Evolutionary conservation across 2,797 vertebrate genomes (phyloP).

Genomic region (Buphagus erythrorhynchus): DNA sequence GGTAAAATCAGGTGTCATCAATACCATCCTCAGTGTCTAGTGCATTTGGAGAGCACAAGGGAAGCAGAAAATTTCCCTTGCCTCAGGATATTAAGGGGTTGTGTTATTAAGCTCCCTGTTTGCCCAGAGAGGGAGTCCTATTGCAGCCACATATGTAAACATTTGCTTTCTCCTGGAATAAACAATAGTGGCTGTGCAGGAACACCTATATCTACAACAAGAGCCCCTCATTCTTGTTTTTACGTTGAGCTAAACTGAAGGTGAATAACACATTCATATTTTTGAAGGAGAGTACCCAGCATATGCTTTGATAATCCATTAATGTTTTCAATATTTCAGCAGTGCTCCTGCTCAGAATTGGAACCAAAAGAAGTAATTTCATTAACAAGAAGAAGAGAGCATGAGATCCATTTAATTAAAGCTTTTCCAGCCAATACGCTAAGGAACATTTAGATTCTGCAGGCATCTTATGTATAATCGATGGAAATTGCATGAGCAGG

Average conservation of each 20-base stretch:
- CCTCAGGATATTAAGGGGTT: neutral
- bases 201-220: neutral
- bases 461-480: neutral
- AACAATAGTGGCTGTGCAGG: neutral
- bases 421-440: neutral
- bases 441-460: neutral
- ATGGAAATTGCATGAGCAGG: neutral
- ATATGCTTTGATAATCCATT: neutral
- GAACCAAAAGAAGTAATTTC: constrained; percentile 23
- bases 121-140: neutral
- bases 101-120: neutral
- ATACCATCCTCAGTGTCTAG: neutral
- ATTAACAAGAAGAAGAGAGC: constrained; percentile 19
- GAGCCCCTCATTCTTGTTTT: neutral
- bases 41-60: neutral
- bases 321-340: constrained; percentile 42
- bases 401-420: constrained; percentile 27
- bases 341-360: neutral
- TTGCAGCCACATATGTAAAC: neutral
- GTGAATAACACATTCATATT: neutral
- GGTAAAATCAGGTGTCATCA: neutral
- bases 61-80: neutral
- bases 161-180: neutral
- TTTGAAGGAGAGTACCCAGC: neutral
- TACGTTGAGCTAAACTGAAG: neutral